Conservation (phyloP, 1,140 invertebrate species). For the Matsumurasca onukii region DNA sequence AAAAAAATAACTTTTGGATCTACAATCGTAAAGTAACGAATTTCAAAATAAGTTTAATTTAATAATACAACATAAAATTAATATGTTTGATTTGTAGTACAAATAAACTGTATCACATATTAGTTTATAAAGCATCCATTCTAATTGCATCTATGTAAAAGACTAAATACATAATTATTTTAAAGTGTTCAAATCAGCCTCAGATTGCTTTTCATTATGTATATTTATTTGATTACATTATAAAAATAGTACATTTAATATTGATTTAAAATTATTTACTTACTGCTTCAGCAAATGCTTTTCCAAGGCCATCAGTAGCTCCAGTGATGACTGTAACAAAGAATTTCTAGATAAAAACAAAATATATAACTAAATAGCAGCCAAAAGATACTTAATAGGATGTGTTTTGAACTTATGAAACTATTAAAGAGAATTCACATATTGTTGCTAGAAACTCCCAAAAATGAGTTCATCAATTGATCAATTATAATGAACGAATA, state of each 20-base stretch:
- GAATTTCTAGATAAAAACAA: constrained; percentile 28
- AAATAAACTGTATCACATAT: no score
- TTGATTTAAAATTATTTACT: no score
- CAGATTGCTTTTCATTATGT: constrained; percentile 5
- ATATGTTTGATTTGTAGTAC: neutral
- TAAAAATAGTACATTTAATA: no score
- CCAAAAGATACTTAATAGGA: no score
- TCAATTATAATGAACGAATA: no score
- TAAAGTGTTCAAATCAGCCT: neutral
- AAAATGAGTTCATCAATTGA: no score
- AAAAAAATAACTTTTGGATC: no score
- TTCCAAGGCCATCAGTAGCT: constrained; percentile 91
- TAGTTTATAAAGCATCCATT: no score
- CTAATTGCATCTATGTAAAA: no score
- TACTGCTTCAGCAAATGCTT: constrained; percentile 79
- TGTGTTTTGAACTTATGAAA: neutral
- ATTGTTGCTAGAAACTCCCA: no score
- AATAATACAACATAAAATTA: neutral
- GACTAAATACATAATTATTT: no score
- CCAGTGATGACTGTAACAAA: constrained; percentile 78
- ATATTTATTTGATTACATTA: constrained; percentile 1
- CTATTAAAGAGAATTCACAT: neutral
- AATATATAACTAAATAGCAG: constrained; percentile 6
- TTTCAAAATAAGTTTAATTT: constrained; percentile 3
- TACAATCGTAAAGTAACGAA: no score